A percentile compares a stretch with the other conserved stretches of the same genome.
Conservation (phyloP, 1,140 invertebrate species). For the Magallana angulata region DNA sequence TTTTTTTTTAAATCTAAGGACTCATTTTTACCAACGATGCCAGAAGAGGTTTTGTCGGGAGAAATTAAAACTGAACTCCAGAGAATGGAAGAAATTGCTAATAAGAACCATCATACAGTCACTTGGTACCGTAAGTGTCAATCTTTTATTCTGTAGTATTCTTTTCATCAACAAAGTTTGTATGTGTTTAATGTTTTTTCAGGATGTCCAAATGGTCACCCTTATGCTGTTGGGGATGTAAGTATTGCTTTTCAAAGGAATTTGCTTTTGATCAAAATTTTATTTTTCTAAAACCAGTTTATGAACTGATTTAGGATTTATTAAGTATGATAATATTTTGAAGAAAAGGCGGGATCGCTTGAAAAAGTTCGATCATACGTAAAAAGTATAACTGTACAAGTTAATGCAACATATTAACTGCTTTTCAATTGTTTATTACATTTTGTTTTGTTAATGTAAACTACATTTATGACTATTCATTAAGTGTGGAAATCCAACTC, state of each 20-base stretch:
- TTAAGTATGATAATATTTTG: too few relatives aligned
- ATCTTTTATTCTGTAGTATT: neutral
- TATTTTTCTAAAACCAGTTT: too few relatives aligned
- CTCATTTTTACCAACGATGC: constrained; percentile 64
- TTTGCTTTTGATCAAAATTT: neutral
- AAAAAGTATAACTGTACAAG: too few relatives aligned
- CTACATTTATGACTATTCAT: neutral
- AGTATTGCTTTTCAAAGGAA: neutral
- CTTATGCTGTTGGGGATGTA: constrained; percentile 49
- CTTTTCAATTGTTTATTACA: neutral
- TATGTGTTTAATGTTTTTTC: neutral
- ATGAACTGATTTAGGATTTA: too few relatives aligned
- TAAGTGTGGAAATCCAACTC: constrained; percentile 42
- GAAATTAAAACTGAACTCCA: constrained; percentile 62
- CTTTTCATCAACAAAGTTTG: neutral
- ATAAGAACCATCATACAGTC: constrained; percentile 51
- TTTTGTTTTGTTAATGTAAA: neutral
- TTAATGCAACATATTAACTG: too few relatives aligned
- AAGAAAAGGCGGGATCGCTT: too few relatives aligned
- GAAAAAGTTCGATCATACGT: too few relatives aligned
- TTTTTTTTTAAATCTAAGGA: constrained; percentile 39
- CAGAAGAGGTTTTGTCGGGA: constrained; percentile 60
- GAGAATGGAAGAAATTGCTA: constrained; percentile 44
- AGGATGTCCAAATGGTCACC: constrained; percentile 48
- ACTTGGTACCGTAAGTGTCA: constrained; percentile 61